phyloP scores from a whole-genome alignment of 1,140 invertebrate species.

The Plectrocnemia conspersa region DNA sequence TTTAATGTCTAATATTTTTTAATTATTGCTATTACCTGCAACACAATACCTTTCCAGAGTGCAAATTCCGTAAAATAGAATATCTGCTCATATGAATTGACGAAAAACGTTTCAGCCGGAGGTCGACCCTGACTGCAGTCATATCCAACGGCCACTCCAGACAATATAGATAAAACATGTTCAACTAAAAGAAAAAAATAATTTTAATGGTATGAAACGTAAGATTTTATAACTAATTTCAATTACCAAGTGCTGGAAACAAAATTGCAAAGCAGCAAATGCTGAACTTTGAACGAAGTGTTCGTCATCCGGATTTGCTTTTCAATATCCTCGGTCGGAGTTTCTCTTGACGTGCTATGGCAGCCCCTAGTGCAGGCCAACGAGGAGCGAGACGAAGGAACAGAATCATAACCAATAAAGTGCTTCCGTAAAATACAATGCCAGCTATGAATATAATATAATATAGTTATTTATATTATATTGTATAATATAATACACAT shows the following conservation, averaged over 20 bases:
- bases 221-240: background rate
- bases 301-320: background rate
- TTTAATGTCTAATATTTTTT: too few species aligned
- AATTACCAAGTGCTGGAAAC: conserved; percentile 23
- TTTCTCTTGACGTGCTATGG: conserved; percentile 18
- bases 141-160: conserved; percentile 6
- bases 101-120: conserved; percentile 15
- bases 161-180: conserved; percentile 23
- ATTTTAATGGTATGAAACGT: background rate
- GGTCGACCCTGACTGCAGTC: conserved; percentile 15
- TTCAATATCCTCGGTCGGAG: background rate
- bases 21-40: too few species aligned
- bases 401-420: conserved; percentile 17
- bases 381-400: conserved; percentile 28
- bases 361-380: conserved; percentile 22
- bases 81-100: conserved; percentile 38
- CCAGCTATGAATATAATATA: conserved; percentile 16
- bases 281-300: conserved; percentile 12
- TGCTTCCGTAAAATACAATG: conserved; percentile 23
- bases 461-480: conserved; percentile 2
- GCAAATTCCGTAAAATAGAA: conserved; percentile 41
- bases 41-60: conserved; percentile 45
- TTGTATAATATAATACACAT: background rate
- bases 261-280: conserved; percentile 20
- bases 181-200: conserved; percentile 21